These are phyloP conservation scores for Rhysida immarginata DNA, from an alignment of 1,140 invertebrate species.

Conservation along the genomic window DNA sequence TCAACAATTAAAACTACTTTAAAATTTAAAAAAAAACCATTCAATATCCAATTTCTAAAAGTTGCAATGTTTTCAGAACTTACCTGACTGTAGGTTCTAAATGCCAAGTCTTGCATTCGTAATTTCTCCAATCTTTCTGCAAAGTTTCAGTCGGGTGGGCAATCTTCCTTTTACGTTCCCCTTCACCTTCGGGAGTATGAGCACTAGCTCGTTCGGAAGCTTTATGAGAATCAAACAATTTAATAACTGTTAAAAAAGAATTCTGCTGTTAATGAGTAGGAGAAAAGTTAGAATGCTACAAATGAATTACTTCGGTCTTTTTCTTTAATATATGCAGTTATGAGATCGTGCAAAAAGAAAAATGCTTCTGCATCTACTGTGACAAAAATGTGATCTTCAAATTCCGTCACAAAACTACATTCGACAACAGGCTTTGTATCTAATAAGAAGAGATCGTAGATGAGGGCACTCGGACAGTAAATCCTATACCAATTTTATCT, in stretches of 20 bases:
- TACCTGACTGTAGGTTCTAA: constrained; percentile 90
- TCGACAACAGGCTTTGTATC: constrained; percentile 77
- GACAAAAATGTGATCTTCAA: constrained; percentile 95
- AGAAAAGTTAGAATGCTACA: background rate
- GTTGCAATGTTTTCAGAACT: no score
- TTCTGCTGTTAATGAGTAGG: background rate
- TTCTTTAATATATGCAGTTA: constrained; percentile 86
- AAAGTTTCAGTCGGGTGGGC: constrained; percentile 29
- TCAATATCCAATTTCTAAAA: no score
- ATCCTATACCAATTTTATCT: constrained; percentile 6
- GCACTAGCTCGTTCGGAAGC: no score
- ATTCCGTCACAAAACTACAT: constrained; percentile 94
- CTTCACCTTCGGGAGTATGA: constrained; percentile 27
- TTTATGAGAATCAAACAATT: background rate
- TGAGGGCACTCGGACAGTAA: no score
- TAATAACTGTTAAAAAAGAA: background rate
- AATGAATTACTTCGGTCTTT: constrained; percentile 46
- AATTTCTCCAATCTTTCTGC: constrained; percentile 78
- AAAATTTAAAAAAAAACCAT: no score
- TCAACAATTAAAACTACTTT: no score
- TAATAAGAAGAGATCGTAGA: constrained; percentile 30
- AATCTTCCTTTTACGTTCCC: constrained; percentile 19
- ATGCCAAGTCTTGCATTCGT: constrained; percentile 92
- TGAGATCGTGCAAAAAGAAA: constrained; percentile 92
- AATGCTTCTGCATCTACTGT: constrained; percentile 95